phyloP scores from a whole-genome alignment of 2,113 vertebrate species.

The Hucho hucho region DNA sequence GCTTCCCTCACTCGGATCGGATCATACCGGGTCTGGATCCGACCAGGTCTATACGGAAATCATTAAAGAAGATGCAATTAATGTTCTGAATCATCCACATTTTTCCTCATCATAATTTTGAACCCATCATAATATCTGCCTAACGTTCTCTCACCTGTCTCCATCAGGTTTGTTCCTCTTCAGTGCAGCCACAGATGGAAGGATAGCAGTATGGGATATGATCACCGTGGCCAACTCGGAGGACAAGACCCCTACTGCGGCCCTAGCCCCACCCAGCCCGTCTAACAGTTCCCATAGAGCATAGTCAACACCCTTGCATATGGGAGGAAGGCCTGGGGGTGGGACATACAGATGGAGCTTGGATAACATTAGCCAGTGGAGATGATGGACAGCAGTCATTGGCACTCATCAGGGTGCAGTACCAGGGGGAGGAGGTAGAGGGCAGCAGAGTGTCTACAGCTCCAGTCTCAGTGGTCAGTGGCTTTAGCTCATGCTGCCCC shows the following conservation, averaged over 20 bases:
- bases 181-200: slow-evolving; percentile 89
- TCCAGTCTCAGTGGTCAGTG: slow-evolving; percentile 47
- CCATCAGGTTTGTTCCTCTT: slow-evolving; percentile 79
- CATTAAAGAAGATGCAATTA: too few species aligned
- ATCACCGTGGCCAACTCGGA: slow-evolving; percentile 52
- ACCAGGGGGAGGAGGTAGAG: slow-evolving; percentile 17
- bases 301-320: slow-evolving; percentile 87
- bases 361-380: slow-evolving; percentile 82
- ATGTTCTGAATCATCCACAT: too few species aligned
- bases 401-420: slow-evolving; percentile 68
- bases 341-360: slow-evolving; percentile 58
- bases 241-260: slow-evolving; percentile 16
- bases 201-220: slow-evolving; percentile 86
- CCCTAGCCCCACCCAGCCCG: slow-evolving; percentile 55
- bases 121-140: background rate
- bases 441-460: slow-evolving; percentile 23
- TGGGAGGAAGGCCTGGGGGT: background rate
- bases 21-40: too few species aligned
- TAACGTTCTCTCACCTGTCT: slow-evolving; percentile 9
- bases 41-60: too few species aligned
- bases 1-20: too few species aligned
- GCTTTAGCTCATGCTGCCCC: slow-evolving; percentile 83
- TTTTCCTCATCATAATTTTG: too few species aligned
- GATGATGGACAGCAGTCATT: slow-evolving; percentile 87
- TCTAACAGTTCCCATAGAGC: slow-evolving; percentile 76